Conservation (phyloP, 2,113 vertebrate species). For the Burhinus bistriatus region DNA sequence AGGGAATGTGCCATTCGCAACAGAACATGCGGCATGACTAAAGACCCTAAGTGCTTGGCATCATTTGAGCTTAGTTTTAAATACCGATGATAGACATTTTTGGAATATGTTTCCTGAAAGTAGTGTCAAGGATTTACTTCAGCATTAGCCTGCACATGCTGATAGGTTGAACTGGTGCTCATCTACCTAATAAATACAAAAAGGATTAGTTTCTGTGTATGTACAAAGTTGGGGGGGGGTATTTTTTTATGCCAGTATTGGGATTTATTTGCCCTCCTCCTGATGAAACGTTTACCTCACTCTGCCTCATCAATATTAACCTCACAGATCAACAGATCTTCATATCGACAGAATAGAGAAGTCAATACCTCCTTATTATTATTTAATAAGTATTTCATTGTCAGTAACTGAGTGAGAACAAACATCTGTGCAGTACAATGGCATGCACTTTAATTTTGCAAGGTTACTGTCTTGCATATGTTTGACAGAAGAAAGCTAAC, state of each 20-base stretch:
- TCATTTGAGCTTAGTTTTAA: conserved; percentile 24
- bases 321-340: conserved; percentile 69
- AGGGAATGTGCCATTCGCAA: not conserved
- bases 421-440: conserved; percentile 54
- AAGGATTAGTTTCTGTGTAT: not conserved
- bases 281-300: conserved; percentile 46
- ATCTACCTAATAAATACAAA: not conserved
- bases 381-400: conserved; percentile 76
- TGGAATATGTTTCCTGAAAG: not conserved
- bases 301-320: conserved; percentile 62
- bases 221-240: not conserved
- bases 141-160: not conserved
- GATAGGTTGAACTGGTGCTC: not conserved
- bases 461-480: not conserved
- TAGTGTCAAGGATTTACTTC: not conserved
- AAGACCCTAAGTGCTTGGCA: not conserved
- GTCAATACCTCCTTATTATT: conserved; percentile 72
- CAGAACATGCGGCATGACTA: not conserved
- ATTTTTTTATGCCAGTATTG: not conserved
- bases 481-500: conserved; percentile 52
- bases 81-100: conserved; percentile 15
- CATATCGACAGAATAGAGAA: conserved; percentile 62
- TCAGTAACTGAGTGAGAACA: conserved; percentile 63
- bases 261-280: conserved; percentile 44
- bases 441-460: conserved; percentile 58